Conservation (phyloP, 2,113 vertebrate genomes). For the Leiothrix lutea region DNA sequence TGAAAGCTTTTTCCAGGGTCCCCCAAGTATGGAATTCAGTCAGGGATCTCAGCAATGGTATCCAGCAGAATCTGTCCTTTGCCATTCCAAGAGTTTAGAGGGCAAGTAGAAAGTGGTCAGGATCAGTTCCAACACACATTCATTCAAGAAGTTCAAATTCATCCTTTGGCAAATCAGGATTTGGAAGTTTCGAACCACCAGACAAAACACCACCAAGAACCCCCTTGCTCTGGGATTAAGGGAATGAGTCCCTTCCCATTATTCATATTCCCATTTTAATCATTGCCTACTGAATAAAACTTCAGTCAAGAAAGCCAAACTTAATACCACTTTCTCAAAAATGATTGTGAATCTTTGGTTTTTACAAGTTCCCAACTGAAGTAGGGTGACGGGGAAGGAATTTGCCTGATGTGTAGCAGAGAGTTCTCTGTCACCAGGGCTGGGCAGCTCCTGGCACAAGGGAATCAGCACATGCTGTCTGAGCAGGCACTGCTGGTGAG, state of each 20-base stretch:
- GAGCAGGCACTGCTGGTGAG: background rate
- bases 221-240: background rate
- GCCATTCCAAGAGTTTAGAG: background rate
- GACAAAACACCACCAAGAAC: background rate
- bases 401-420: background rate
- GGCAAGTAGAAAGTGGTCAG: background rate
- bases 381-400: background rate
- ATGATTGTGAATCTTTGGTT: rapidly evolving
- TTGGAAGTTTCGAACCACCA: background rate
- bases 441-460: background rate
- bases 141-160: background rate
- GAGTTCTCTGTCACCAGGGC: background rate
- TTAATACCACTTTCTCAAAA: background rate
- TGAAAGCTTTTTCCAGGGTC: background rate
- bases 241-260: background rate
- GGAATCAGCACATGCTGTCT: rapidly evolving
- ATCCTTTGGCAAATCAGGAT: background rate
- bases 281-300: background rate
- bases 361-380: background rate
- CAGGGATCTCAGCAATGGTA: background rate
- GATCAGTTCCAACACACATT: background rate
- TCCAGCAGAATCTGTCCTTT: background rate
- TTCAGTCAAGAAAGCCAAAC: background rate
- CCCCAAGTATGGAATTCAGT: rapidly evolving
- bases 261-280: background rate